Conservation (phyloP, 2,797 vertebrate genomes). For the Pelodytes ibericus region DNA sequence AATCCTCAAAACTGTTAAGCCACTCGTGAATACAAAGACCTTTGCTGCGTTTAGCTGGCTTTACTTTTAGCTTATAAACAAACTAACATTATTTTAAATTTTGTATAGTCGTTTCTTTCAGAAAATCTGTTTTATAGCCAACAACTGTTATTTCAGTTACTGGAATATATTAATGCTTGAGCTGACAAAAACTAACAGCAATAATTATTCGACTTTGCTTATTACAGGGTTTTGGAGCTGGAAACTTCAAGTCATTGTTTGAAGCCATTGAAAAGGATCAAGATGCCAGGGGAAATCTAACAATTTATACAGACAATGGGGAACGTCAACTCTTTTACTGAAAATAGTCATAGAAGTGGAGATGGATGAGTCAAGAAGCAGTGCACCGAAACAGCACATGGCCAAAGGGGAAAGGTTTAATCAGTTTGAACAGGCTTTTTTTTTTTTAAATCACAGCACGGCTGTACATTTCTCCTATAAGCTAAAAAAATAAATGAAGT, state of each 20-base stretch:
- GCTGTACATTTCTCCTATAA: not conserved
- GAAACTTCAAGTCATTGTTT: constrained; percentile 86
- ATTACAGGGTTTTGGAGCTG: constrained; percentile 81
- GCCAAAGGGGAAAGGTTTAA: not conserved
- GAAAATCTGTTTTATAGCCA: not conserved
- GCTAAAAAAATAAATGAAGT: not conserved
- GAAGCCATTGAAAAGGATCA: constrained; percentile 85
- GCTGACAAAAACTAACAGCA: not conserved
- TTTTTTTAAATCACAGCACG: not conserved
- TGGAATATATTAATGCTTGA: constrained; percentile 1
- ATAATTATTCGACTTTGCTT: constrained; percentile 1
- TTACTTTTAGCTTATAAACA: too few species aligned
- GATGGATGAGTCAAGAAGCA: not conserved
- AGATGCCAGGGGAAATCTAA: constrained; percentile 82
- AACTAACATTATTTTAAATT: too few species aligned
- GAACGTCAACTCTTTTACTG: constrained; percentile 69
- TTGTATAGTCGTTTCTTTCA: too few species aligned
- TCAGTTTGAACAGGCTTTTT: not conserved
- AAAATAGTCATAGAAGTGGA: constrained; percentile 40
- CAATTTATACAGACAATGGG: constrained; percentile 67
- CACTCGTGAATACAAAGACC: too few species aligned
- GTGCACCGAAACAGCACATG: not conserved
- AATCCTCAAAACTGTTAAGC: too few species aligned
- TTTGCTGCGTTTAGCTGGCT: too few species aligned
- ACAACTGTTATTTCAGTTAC: not conserved